Evolutionary conservation across 2,113 vertebrate species (phyloP), one percentile per base, ranked within the genome.

Genomic region (Coptodon bakossiorum): DNA sequence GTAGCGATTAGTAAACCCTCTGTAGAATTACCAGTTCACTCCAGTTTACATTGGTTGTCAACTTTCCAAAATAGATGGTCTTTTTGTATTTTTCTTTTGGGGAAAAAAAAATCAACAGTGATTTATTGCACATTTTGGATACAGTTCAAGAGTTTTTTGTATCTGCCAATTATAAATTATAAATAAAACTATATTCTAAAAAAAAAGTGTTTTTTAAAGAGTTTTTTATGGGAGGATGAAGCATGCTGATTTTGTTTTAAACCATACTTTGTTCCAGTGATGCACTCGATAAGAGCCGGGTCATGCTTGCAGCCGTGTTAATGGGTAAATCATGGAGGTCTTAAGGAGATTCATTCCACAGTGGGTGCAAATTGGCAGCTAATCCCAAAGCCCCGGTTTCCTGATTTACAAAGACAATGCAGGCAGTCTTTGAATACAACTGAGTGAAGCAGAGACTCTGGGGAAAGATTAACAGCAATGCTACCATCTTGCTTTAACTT

Each of bases 51-150:
- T 95, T 93, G 93, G 93, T 95, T 93, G 90, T 95, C 88, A 96
- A 96, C 94, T 97, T 95, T 97, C 96, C 97, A 98, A 97, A 98
- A 97, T 97, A 96, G 96, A 96, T 96, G 96, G 93, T 97, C 63
- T 94, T 93, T 94, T 97, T 98, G 94, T 91, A 96, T 97, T 97
- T 97, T 97, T 96, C 85, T 96, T 97, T 97, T 96, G 95, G 81
- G 53, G 94, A 95, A 96, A 93, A 97, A 95, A 97, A 95, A 97
- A 97, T 97, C 97, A 97, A 97, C 96, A 97, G 97, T 98, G 97
- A 98, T 98, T 98, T 98, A 97, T 98, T 98, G 98, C 98, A 98
- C 98, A 98, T 97, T 98, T 98, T 99, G 97, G 97, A 98, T 97
- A 97, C 97, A 97, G 97, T 98, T 97, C 95, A 97, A 97, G 97